Evolutionary conservation across 2,113 vertebrate genomes (phyloP), one percentile per base, ranked within the genome.

Genomic region (Nerophis lumbriciformis): DNA sequence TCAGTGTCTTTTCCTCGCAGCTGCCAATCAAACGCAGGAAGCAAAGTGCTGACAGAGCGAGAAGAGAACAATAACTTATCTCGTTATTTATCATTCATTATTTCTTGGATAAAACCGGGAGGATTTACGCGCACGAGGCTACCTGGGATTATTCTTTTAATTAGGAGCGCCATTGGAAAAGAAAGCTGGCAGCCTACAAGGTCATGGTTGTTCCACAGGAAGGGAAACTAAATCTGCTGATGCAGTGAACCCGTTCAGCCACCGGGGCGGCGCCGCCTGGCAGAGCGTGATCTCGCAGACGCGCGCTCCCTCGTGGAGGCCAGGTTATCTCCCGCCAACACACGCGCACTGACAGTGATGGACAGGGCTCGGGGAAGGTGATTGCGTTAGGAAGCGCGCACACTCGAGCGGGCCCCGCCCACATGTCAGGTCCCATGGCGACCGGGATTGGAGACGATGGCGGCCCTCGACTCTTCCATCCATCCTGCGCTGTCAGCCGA

Each of bases 401-500:
- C 35, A 11, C 35, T 48, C 47, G 4, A 48, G 7, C 6, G 13
- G 15, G 44, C 56, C 61, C 64, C 57, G 8, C 66, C 73, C 44
- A 55, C 11, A 0, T 55, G 63, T 66, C 71, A 63, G 51, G 39
- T 62, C 74, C 58, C 6, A 1, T 65, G 16, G 8, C 47, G 65
- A 3, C 42, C 42, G 6, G 42, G 42, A 45, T 12, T 12, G 50
- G 63, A 45, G 42, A 45, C 12, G 42, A 45, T 12, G 42, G 42
- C 5, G 42, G 42, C 6, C 42, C 42, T 45, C 42, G 42, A 45
- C 42, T 39, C 66, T 63, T 61, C 51, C 78, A 82, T 83, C 79
- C 75, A 78, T 84, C 72, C 78, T 71, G 54, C 53, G 65, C 64
- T 44, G 52, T 84, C 84, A 57, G 63, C 63, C 71, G 65, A 75